Conservation (phyloP, 2,888 invertebrate genomes). For the Nephrocerus scutellatus region DNA sequence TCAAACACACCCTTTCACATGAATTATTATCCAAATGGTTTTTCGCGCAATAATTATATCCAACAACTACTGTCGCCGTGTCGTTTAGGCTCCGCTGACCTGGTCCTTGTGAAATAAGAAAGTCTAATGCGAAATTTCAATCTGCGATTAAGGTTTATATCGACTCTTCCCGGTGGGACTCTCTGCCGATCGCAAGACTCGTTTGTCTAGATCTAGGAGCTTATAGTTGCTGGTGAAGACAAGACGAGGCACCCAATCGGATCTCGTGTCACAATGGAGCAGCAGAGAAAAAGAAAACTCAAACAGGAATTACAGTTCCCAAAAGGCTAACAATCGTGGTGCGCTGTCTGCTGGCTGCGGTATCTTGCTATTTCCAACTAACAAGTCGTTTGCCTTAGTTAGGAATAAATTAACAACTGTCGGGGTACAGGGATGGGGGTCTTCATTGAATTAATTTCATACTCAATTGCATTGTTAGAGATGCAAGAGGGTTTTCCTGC, state of each 20-base stretch:
- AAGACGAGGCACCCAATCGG: no score
- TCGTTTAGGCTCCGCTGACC: constrained; percentile 30
- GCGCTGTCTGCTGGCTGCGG: no score
- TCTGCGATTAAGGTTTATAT: constrained; percentile 37
- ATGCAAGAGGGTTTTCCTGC: background rate
- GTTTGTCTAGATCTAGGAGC: constrained; percentile 28
- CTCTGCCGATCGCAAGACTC: constrained; percentile 10
- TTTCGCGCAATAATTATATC: background rate
- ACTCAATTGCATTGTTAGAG: constrained; percentile 15
- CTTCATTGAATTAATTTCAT: constrained; percentile 19
- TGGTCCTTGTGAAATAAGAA: constrained; percentile 43
- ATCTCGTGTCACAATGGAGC: no score
- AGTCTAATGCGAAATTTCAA: constrained; percentile 45
- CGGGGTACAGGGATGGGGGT: no score
- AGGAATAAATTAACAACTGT: no score
- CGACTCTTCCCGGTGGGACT: background rate
- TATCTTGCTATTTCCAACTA: no score
- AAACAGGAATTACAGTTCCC: no score
- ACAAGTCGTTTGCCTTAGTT: no score
- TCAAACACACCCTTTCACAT: no score
- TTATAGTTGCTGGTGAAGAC: constrained; percentile 3
- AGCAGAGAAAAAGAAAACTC: no score
- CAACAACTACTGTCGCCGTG: constrained; percentile 6
- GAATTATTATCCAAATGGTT: background rate
- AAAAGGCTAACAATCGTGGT: no score